Conservation (phyloP, 2,797 vertebrate genomes). For the Psittacula derbiana region DNA sequence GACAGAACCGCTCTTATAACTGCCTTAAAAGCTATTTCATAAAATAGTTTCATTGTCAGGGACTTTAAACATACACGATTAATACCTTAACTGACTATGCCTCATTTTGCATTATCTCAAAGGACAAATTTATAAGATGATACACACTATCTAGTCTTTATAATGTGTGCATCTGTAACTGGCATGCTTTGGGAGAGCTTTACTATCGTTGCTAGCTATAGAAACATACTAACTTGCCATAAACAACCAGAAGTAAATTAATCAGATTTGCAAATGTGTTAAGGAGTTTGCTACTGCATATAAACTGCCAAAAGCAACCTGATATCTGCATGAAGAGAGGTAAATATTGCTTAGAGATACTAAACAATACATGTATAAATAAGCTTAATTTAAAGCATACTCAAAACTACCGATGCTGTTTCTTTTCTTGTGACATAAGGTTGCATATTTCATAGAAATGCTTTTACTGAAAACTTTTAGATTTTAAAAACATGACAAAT, state of each 20-base stretch:
- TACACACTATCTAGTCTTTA: constrained; percentile 13
- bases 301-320: constrained; percentile 12
- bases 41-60: constrained; percentile 51
- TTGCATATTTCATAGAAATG: not conserved
- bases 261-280: not conserved
- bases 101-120: constrained; percentile 37
- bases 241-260: constrained; percentile 36
- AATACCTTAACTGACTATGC: constrained; percentile 40
- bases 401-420: not conserved
- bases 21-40: constrained; percentile 48
- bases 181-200: not conserved
- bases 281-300: not conserved
- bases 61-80: constrained; percentile 27
- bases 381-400: not conserved
- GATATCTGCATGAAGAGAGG: constrained; percentile 3
- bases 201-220: not conserved
- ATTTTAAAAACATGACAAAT: not conserved
- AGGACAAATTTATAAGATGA: constrained; percentile 17
- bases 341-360: constrained; percentile 6
- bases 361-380: not conserved
- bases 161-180: not conserved
- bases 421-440: not conserved
- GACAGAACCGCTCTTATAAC: constrained; percentile 41
- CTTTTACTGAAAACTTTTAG: not conserved
- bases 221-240: not conserved